phyloP scores from a whole-genome alignment of 2,888 invertebrate species.

The Ceriagrion tenellum region DNA sequence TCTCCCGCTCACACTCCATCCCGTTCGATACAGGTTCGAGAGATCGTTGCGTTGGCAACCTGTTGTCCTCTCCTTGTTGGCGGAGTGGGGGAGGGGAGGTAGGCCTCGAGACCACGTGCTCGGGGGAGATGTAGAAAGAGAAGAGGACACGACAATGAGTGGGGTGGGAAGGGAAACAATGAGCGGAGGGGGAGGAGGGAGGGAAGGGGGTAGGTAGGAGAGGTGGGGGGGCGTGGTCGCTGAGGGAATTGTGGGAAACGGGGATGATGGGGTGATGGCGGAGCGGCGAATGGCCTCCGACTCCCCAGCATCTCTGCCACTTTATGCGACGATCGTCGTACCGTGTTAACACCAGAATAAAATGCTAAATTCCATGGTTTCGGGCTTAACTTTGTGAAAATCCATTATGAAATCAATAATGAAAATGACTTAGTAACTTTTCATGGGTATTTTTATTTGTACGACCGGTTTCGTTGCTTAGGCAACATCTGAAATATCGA shows the following conservation, averaged over 20 bases:
- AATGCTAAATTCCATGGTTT: no score
- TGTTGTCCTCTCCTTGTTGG: not conserved
- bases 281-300: slow-evolving; percentile 1
- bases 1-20: no score
- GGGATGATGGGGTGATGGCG: no score
- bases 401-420: no score
- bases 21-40: not conserved
- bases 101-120: not conserved
- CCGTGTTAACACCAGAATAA: no score
- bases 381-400: no score
- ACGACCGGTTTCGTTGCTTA: no score
- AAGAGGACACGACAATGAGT: not conserved
- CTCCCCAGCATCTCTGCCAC: not conserved
- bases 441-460: no score
- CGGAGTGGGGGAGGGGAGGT: not conserved
- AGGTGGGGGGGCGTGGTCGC: no score
- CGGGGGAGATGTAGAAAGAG: not conserved
- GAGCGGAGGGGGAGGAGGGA: not conserved
- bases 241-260: not conserved
- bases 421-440: no score
- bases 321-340: not conserved
- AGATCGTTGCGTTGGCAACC: not conserved
- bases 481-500: no score
- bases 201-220: not conserved
- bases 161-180: not conserved